Conservation (phyloP, 2,797 vertebrate species). For the Aphelocoma californica region DNA sequence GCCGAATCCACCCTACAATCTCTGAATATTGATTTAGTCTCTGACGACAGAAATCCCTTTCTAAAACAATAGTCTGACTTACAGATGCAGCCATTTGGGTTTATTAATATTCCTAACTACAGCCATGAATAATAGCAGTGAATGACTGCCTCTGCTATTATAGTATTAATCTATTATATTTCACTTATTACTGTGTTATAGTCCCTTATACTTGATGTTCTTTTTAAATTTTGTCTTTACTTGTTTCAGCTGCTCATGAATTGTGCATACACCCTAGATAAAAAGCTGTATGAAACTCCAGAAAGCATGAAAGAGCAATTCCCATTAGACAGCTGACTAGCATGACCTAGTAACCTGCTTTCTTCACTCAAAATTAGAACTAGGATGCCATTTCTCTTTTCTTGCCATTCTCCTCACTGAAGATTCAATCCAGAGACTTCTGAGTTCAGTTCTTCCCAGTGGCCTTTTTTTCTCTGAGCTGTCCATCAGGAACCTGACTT, state of each 20-base stretch:
- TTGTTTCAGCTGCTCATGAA: not conserved
- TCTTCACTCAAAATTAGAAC: not conserved
- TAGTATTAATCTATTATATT: not conserved
- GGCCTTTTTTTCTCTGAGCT: not conserved
- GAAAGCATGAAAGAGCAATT: not conserved
- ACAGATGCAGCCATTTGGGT: not conserved
- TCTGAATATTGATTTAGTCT: not conserved
- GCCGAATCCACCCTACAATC: rapidly evolving
- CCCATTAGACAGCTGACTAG: not conserved
- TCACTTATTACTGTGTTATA: not conserved
- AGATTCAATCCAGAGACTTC: not conserved
- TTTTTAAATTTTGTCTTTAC: not conserved
- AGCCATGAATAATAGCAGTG: not conserved
- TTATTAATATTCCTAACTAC: not conserved
- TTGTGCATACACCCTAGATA: not conserved
- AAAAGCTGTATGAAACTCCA: not conserved
- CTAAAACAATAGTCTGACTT: not conserved
- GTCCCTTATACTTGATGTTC: not conserved
- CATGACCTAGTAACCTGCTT: not conserved
- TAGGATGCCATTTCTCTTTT: not conserved
- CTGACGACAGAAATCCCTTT: not conserved
- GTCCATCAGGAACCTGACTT: not conserved
- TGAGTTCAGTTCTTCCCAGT: not conserved
- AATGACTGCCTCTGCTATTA: not conserved
- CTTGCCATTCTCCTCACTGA: not conserved